Conservation (phyloP, 2,888 invertebrate species). For the Ecliptopera silaceata region DNA sequence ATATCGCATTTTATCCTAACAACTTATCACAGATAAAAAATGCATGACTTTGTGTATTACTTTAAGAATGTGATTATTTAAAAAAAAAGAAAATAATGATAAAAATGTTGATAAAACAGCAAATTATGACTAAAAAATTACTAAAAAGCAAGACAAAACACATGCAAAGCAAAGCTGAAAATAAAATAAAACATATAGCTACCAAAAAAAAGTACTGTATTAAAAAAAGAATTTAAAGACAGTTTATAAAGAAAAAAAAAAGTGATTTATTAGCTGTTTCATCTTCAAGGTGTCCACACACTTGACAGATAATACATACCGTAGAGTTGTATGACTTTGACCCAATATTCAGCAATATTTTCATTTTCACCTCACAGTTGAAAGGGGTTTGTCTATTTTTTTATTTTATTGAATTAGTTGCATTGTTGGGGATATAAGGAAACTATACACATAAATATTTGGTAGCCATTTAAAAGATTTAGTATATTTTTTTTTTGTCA, state of each 20-base stretch:
- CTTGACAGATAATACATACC: too few relatives aligned
- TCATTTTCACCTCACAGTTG: too few relatives aligned
- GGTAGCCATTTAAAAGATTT: too few relatives aligned
- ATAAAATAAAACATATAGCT: constrained; percentile 24
- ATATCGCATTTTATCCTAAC: constrained; percentile 8
- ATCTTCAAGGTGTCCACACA: too few relatives aligned
- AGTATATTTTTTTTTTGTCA: too few relatives aligned
- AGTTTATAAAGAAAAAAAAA: not conserved
- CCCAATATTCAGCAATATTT: too few relatives aligned
- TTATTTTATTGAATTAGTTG: too few relatives aligned
- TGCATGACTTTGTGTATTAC: constrained; percentile 23
- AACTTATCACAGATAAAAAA: constrained; percentile 11
- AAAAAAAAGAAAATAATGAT: constrained; percentile 14
- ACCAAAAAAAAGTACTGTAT: constrained; percentile 17
- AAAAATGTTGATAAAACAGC: constrained; percentile 28
- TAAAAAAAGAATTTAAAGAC: constrained; percentile 2
- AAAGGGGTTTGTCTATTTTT: too few relatives aligned
- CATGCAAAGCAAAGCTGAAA: constrained; percentile 24
- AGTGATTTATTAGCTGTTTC: constrained; percentile 9
- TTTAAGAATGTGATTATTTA: constrained; percentile 10
- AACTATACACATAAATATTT: too few relatives aligned
- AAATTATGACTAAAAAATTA: constrained; percentile 20
- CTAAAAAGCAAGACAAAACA: constrained; percentile 31
- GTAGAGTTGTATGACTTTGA: too few relatives aligned
- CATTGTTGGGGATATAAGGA: too few relatives aligned